Conservation (phyloP, 2,113 vertebrate species). For the Ictalurus furcatus region DNA sequence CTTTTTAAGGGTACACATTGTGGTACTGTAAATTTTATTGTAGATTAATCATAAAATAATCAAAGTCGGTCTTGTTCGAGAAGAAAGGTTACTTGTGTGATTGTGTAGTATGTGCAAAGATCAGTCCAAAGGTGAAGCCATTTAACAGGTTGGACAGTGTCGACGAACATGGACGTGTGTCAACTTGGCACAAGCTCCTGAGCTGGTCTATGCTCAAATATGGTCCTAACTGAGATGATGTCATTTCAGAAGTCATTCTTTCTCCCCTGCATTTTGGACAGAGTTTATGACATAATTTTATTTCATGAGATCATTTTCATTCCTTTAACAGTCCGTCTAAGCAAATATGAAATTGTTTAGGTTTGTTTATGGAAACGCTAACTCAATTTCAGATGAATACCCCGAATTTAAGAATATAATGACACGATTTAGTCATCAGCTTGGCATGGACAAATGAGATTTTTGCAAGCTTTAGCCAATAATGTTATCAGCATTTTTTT, state of each 20-base stretch:
- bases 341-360: neutral
- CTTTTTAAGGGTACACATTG: neutral
- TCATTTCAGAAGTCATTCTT: neutral
- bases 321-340: neutral
- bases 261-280: neutral
- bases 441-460: no score
- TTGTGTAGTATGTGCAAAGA: neutral
- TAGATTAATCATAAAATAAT: neutral
- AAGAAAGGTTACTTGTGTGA: neutral
- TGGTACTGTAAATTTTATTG: neutral
- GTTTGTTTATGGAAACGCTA: neutral
- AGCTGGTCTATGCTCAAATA: neutral
- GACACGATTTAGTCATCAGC: no score
- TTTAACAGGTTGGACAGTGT: neutral
- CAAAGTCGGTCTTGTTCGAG: neutral
- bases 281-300: neutral
- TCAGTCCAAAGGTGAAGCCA: constrained; percentile 5
- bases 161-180: neutral
- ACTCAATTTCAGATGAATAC: neutral
- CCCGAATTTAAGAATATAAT: neutral
- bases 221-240: neutral
- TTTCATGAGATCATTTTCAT: neutral
- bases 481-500: no score
- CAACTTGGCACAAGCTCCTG: neutral
- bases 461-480: no score